A percentile compares a stretch with the other conserved stretches of the same genome.
These are phyloP conservation scores for Andrena camellia DNA, from an alignment of 2,888 invertebrate genomes.

Conservation along the genomic window DNA sequence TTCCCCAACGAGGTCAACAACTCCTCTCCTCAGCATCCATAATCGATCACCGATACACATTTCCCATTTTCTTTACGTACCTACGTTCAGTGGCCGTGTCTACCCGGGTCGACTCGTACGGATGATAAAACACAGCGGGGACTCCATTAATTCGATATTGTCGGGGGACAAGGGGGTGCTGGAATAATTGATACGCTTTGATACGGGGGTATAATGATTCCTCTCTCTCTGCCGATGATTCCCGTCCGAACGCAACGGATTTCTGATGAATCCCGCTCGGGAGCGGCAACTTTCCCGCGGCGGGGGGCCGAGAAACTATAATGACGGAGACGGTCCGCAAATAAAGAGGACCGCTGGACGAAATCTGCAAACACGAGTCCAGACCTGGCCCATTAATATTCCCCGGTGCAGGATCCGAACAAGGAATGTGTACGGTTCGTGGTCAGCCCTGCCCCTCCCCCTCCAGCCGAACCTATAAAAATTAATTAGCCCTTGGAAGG, in stretches of 20 bases:
- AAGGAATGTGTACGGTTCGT: slow-evolving; percentile 62
- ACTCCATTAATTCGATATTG: too few species aligned
- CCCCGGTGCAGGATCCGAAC: slow-evolving; percentile 42
- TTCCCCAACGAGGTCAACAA: slow-evolving; percentile 9
- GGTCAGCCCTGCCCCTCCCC: slow-evolving; percentile 25
- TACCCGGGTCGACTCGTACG: too few species aligned
- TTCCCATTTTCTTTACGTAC: slow-evolving; percentile 1
- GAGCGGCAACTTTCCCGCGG: background rate
- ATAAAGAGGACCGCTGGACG: slow-evolving; percentile 39
- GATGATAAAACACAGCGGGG: too few species aligned
- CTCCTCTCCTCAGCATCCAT: background rate
- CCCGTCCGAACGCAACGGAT: too few species aligned
- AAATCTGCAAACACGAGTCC: slow-evolving; percentile 48
- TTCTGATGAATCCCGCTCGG: background rate
- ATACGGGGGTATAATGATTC: too few species aligned
- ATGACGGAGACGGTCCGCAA: slow-evolving; percentile 51
- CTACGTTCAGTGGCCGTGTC: background rate
- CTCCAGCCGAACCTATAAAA: slow-evolving; percentile 74
- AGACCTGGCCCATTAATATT: slow-evolving; percentile 56
- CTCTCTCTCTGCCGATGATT: too few species aligned
- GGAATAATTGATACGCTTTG: too few species aligned
- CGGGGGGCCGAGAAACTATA: slow-evolving; percentile 9
- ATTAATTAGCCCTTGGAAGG: slow-evolving; percentile 76
- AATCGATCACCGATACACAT: slow-evolving; percentile 10
- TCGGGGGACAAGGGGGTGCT: too few species aligned